These are phyloP conservation scores for Zaprionus lachaisei DNA, from an alignment of 1,140 invertebrate species.

Conservation along the genomic window DNA sequence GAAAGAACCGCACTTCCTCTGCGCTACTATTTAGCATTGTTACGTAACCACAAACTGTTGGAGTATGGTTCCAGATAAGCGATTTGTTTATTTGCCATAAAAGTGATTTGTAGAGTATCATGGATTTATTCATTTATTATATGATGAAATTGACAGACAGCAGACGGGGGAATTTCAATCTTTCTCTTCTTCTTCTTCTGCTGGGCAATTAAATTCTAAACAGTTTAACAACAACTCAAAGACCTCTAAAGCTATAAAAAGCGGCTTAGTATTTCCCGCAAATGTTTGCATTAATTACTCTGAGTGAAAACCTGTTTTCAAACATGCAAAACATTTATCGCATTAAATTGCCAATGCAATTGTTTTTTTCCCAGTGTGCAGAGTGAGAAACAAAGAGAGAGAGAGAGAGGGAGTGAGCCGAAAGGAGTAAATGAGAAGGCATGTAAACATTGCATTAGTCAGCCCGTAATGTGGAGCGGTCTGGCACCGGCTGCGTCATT, in stretches of 20 bases:
- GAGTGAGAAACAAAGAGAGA: neutral
- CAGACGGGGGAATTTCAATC: neutral
- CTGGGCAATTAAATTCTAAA: neutral
- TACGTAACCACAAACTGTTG: neutral
- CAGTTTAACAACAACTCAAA: neutral
- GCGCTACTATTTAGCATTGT: neutral
- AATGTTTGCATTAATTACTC: conserved; percentile 35
- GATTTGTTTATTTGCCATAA: neutral
- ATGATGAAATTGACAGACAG: neutral
- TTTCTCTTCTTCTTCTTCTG: neutral
- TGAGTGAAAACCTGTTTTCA: conserved; percentile 36
- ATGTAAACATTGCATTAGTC: conserved; percentile 23
- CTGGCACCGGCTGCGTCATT: conserved; percentile 10
- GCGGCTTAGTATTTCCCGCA: conserved; percentile 55
- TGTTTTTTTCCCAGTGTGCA: neutral
- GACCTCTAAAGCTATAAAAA: conserved; percentile 17
- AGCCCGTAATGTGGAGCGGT: neutral
- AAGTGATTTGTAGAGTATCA: neutral
- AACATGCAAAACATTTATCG: conserved; percentile 29
- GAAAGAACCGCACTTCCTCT: neutral
- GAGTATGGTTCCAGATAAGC: neutral
- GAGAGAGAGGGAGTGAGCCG: neutral
- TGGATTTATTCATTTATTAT: neutral
- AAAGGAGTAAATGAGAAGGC: neutral
- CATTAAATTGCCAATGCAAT: conserved; percentile 29